phyloP scores from a whole-genome alignment of 2,888 invertebrate species.

The Lepidochrysops patricia region DNA sequence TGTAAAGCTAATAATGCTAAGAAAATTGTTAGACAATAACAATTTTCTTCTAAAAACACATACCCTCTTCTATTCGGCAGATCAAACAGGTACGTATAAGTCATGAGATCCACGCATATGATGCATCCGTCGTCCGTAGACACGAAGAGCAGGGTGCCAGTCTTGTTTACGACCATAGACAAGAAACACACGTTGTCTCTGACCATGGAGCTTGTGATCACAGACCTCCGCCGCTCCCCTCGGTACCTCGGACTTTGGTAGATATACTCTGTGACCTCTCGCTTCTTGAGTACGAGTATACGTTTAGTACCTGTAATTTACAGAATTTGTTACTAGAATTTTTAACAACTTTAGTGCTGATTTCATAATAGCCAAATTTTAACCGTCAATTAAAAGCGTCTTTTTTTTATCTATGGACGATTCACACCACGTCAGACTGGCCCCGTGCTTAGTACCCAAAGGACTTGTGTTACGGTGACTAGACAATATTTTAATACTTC shows the following conservation, averaged over 20 bases:
- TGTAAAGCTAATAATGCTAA: too few relatives aligned
- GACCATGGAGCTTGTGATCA: constrained; percentile 43
- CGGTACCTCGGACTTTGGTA: constrained; percentile 31
- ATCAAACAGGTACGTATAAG: constrained; percentile 46
- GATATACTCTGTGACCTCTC: constrained; percentile 50
- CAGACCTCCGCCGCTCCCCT: constrained; percentile 33
- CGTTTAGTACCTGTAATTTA: constrained; percentile 48
- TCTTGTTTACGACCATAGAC: constrained; percentile 53
- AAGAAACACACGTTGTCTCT: constrained; percentile 48
- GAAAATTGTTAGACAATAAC: not conserved
- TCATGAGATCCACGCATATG: constrained; percentile 56
- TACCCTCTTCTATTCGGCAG: constrained; percentile 64
- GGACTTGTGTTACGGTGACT: too few relatives aligned
- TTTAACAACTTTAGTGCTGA: too few relatives aligned
- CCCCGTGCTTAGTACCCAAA: too few relatives aligned
- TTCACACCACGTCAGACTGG: too few relatives aligned
- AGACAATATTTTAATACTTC: too few relatives aligned
- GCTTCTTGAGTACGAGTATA: constrained; percentile 52
- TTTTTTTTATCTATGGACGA: too few relatives aligned
- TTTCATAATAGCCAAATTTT: too few relatives aligned
- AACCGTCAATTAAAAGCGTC: too few relatives aligned
- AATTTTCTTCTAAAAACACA: constrained; percentile 26
- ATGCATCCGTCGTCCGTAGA: constrained; percentile 61
- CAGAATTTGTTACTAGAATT: too few relatives aligned
- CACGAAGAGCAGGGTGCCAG: constrained; percentile 54